Evolutionary conservation across 2,888 invertebrate genomes (phyloP), one percentile per base, ranked within the genome.

Genomic region (Caenorhabditis macrosperma): DNA sequence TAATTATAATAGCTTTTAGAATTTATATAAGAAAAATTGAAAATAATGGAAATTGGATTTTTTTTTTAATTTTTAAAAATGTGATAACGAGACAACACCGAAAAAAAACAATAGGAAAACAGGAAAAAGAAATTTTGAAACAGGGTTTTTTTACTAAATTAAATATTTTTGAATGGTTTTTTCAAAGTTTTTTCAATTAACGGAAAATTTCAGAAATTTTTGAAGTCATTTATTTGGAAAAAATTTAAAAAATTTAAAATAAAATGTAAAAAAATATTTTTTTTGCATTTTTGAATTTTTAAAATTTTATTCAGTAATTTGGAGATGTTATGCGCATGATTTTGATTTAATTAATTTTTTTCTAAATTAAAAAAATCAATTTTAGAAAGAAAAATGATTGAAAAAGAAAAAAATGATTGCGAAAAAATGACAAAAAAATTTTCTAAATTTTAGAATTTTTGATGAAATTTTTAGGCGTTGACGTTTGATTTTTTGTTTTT

Each of bases 351-450:
- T 12, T 38, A 38, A 38, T 9, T 15, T 38, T 38, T 38, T 38
- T 38, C 9, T 12, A 38, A 38, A 9, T 12, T 38, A 3, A 28
- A 26, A 2, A 52, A 52, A 52, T 24, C 26, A 12, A n/a, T 28
- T 26, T 26, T 17, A 17, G 33, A 5, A 33, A 12, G 9, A 15
- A 38, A 38, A 15, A 12, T 38, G 15, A 38, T 12, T 38, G 38
- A 15, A 9, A 38, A 15, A 3, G 38, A 12, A 15, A 38, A 38
- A 38, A 38, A 12, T 38, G 15, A 38, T 59, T 59, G 38, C 38
- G 28, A 46, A 60, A 46, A 52, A 52, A 63, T n/a, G 28, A 28
- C 55, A 24, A 44, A n/a, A 41, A 59, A 59, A 3, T 59, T 59
- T 33, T 22, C n/a, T 38, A 24, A 15, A 59, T 10, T 24, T 4